Percentiles rank a stretch among this genome's conserved stretches.
Evolutionary conservation across 2,888 invertebrate species (phyloP).

Genomic region (Spialia ferax): DNA sequence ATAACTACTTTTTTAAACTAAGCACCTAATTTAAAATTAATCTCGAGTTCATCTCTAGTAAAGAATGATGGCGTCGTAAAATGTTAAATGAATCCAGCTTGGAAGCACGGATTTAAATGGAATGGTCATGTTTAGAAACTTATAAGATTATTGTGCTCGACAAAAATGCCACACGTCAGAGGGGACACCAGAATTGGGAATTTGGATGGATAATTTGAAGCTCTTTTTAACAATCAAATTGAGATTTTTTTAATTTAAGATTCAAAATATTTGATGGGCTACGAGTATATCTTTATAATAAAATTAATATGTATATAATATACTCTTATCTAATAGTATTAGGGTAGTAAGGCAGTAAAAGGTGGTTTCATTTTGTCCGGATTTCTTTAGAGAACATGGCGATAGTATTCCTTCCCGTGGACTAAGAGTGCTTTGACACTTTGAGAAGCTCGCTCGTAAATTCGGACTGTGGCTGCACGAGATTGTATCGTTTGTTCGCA

Average conservation of each 20-base stretch:
- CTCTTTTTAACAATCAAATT: no score
- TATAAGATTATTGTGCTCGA: constrained; percentile 72
- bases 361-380: constrained; percentile 1
- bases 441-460: constrained; percentile 73
- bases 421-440: constrained; percentile 70
- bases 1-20: constrained; percentile 34
- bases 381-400: constrained; percentile 8
- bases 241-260: no score
- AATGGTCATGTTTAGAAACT: constrained; percentile 79
- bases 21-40: constrained; percentile 42
- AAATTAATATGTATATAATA: no score
- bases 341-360: background rate
- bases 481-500: constrained; percentile 75
- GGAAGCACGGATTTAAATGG: constrained; percentile 69
- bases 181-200: constrained; percentile 39
- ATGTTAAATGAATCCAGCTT: constrained; percentile 68
- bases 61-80: constrained; percentile 73
- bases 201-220: background rate
- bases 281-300: no score
- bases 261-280: no score
- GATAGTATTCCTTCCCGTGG: constrained; percentile 21
- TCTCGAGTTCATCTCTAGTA: constrained; percentile 54
- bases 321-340: no score
- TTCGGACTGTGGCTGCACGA: constrained; percentile 63
- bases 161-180: constrained; percentile 72